phyloP scores from a whole-genome alignment of 2,888 invertebrate genomes.

The Autographa gamma region DNA sequence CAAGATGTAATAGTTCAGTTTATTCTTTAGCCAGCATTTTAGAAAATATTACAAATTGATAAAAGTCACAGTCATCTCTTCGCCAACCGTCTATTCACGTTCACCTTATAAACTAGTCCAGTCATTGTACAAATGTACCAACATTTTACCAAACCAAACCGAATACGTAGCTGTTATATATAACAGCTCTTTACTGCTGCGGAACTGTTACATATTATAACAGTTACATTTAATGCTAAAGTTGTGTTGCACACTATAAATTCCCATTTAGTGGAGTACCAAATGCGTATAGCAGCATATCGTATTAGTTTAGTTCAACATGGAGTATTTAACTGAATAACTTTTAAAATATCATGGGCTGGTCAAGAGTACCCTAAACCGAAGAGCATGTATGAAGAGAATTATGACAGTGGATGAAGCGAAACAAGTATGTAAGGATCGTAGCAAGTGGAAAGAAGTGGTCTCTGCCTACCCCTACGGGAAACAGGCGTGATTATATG shows the following conservation, averaged over 20 bases:
- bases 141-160: not conserved
- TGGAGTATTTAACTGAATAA: not conserved
- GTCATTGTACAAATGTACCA: not conserved
- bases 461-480: too few relatives aligned
- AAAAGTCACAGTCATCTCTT: too few relatives aligned
- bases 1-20: too few relatives aligned
- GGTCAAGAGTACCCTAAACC: too few relatives aligned
- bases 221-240: conserved; percentile 6
- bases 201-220: conserved; percentile 1
- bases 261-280: conserved; percentile 2
- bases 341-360: not conserved
- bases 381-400: too few relatives aligned
- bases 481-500: too few relatives aligned
- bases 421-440: too few relatives aligned
- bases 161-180: not conserved
- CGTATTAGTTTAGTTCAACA: not conserved
- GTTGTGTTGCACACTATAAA: conserved; percentile 5
- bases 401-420: too few relatives aligned
- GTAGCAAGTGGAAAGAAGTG: too few relatives aligned
- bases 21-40: too few relatives aligned
- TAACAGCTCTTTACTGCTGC: not conserved
- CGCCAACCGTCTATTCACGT: not conserved
- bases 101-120: conserved; percentile 1
- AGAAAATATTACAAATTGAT: too few relatives aligned
- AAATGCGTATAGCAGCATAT: not conserved